These are phyloP conservation scores for Caradrina kadenii DNA, from an alignment of 2,888 invertebrate genomes.

Conservation along the genomic window DNA sequence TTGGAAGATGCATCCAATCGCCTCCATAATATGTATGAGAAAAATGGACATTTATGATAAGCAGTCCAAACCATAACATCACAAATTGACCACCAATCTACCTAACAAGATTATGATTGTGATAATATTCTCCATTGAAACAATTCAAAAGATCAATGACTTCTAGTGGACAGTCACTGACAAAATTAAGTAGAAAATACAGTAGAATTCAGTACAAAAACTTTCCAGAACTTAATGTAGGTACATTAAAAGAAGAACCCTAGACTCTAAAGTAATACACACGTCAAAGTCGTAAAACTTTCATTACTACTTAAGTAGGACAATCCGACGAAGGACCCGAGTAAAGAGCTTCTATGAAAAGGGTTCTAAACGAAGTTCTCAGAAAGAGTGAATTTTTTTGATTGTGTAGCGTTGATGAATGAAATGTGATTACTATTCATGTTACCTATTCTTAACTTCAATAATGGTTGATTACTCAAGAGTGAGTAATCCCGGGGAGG, in stretches of 20 bases:
- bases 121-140: constrained; percentile 4
- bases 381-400: constrained; percentile 24
- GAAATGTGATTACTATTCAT: constrained; percentile 52
- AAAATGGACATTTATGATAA: neutral
- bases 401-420: constrained; percentile 47
- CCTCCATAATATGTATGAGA: neutral
- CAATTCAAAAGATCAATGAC: constrained; percentile 23
- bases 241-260: constrained; percentile 33
- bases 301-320: constrained; percentile 41
- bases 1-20: neutral
- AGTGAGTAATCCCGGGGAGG: constrained; percentile 48
- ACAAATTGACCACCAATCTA: constrained; percentile 18
- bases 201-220: constrained; percentile 23
- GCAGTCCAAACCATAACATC: neutral
- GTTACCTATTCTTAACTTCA: constrained; percentile 53
- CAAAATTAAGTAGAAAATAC: constrained; percentile 12
- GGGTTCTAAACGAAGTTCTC: constrained; percentile 24
- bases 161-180: neutral
- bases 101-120: constrained; percentile 40
- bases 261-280: constrained; percentile 33
- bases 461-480: constrained; percentile 56
- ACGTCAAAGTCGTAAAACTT: constrained; percentile 49
- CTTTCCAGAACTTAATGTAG: constrained; percentile 28
- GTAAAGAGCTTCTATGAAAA: constrained; percentile 39
- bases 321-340: constrained; percentile 22